A percentile compares a stretch with the other conserved stretches of the same genome.
These are phyloP conservation scores for Cydia fagiglandana DNA, from an alignment of 1,140 invertebrate genomes.

Conservation along the genomic window DNA sequence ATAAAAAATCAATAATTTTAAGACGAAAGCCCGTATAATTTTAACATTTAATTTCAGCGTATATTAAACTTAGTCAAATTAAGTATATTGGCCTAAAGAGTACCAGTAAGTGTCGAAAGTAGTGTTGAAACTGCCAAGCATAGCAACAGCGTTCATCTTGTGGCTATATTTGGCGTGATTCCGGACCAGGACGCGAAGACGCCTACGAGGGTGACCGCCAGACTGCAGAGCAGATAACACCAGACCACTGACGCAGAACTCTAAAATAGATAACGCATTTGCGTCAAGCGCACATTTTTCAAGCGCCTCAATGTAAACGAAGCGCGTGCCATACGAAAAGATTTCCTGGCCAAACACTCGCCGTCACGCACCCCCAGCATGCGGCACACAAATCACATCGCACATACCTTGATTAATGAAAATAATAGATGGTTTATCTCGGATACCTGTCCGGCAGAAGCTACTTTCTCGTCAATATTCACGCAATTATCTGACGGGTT, in stretches of 20 bases:
- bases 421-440: neutral
- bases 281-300: slow-evolving; percentile 77
- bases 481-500: slow-evolving; percentile 4
- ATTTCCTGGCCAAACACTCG: slow-evolving; percentile 73
- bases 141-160: neutral
- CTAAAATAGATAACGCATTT: slow-evolving; percentile 79
- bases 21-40: neutral
- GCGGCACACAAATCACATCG: slow-evolving; percentile 26
- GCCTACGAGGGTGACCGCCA: slow-evolving; percentile 62
- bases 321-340: slow-evolving; percentile 64
- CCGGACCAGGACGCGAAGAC: slow-evolving; percentile 39
- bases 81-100: too few species aligned
- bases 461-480: slow-evolving; percentile 4
- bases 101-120: neutral
- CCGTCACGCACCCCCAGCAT: slow-evolving; percentile 56
- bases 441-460: slow-evolving; percentile 10
- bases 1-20: neutral
- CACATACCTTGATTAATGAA: slow-evolving; percentile 19
- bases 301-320: slow-evolving; percentile 67
- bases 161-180: slow-evolving; percentile 25
- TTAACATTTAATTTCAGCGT: neutral
- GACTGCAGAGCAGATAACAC: slow-evolving; percentile 69
- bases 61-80: too few species aligned
- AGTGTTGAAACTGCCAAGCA: neutral
- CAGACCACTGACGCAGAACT: slow-evolving; percentile 69